These are phyloP conservation scores for Ditula angustiorana DNA, from an alignment of 2,888 invertebrate species.

Conservation along the genomic window DNA sequence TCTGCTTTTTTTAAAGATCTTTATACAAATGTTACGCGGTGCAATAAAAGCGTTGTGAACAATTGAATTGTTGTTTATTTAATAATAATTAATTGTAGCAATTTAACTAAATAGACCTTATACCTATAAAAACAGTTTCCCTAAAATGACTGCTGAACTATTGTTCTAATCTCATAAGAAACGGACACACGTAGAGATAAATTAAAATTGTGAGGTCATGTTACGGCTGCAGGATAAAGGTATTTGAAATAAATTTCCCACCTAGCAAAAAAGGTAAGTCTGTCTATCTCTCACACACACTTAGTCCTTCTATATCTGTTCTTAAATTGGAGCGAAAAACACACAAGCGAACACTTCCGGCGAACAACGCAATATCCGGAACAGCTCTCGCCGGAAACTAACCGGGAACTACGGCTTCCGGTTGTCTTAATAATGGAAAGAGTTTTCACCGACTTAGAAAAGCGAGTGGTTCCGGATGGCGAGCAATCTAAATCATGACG, in stretches of 20 bases:
- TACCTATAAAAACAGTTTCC: no score
- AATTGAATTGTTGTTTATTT: constrained; percentile 36
- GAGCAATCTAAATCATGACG: no score
- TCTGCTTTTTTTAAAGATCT: constrained; percentile 43
- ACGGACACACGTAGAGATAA: no score
- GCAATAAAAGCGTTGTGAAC: constrained; percentile 80
- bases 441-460: constrained; percentile 3
- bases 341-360: constrained; percentile 44
- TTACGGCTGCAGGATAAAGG: no score
- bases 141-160: no score
- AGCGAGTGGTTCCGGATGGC: not conserved
- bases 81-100: no score
- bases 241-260: no score
- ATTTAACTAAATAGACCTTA: no score
- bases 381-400: constrained; percentile 43
- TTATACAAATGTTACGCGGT: constrained; percentile 77
- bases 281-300: not conserved
- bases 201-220: no score
- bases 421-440: constrained; percentile 26
- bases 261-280: not conserved
- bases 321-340: constrained; percentile 17
- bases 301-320: not conserved
- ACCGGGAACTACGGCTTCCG: constrained; percentile 34
- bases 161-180: no score
- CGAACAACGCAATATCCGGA: constrained; percentile 57